phyloP scores from a whole-genome alignment of 2,888 invertebrate species.

The Philaethria dido region DNA sequence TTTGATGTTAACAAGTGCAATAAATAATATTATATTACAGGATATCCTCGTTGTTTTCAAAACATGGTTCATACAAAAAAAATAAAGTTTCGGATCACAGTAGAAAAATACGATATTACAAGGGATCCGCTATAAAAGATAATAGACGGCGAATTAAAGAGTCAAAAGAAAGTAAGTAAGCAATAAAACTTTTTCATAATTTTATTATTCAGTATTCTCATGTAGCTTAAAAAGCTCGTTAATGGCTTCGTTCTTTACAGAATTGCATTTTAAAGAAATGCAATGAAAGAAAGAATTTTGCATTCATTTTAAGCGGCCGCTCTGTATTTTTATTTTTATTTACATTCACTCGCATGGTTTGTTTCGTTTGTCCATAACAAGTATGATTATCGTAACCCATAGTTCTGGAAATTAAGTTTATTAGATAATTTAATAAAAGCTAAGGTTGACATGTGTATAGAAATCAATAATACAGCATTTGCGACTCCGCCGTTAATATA shows the following conservation, averaged over 20 bases:
- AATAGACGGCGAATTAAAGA: slow-evolving; percentile 52
- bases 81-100: slow-evolving; percentile 36
- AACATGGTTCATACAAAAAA: slow-evolving; percentile 45
- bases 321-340: not conserved
- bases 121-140: slow-evolving; percentile 54
- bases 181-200: slow-evolving; percentile 31
- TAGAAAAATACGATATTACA: slow-evolving; percentile 48
- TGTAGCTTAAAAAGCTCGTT: slow-evolving; percentile 12
- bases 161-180: slow-evolving; percentile 58
- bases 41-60: slow-evolving; percentile 54
- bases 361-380: not conserved
- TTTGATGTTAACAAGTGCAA: not conserved
- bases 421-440: not conserved
- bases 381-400: not conserved
- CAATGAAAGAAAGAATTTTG: slow-evolving; percentile 16
- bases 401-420: not conserved
- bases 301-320: not conserved
- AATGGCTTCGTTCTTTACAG: not conserved
- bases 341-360: not conserved
- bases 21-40: slow-evolving; percentile 46
- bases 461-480: not conserved
- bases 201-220: slow-evolving; percentile 6
- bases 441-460: not conserved
- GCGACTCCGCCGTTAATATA: slow-evolving; percentile 1
- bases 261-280: slow-evolving; percentile 14